Evolutionary conservation across 2,888 invertebrate species (phyloP).

Genomic region (Sesia bembeciformis): DNA sequence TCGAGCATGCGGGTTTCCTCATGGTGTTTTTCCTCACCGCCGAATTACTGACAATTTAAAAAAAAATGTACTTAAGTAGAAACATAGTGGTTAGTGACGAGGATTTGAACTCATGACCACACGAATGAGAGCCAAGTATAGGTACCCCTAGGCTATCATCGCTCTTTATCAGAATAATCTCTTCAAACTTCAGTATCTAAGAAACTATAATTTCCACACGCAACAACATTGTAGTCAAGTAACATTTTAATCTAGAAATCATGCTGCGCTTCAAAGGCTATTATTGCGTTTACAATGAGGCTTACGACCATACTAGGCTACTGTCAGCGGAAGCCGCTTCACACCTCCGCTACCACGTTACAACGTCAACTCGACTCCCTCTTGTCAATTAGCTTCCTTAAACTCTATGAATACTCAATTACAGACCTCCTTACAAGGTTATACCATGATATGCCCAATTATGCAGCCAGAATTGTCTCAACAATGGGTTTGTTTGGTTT

Average conservation of each 20-base stretch:
- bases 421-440: slow-evolving; percentile 25
- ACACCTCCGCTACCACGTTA: slow-evolving; percentile 14
- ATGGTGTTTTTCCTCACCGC: no score
- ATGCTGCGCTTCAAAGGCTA: background rate
- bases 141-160: no score
- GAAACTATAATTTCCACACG: background rate
- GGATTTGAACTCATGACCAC: no score
- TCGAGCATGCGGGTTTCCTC: no score
- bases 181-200: no score
- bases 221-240: slow-evolving; percentile 5
- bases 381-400: slow-evolving; percentile 38
- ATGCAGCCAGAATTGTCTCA: background rate
- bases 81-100: no score
- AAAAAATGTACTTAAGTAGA: no score
- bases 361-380: slow-evolving; percentile 19
- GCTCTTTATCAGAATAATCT: no score
- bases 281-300: slow-evolving; percentile 3
- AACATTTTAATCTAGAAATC: slow-evolving; percentile 7
- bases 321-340: slow-evolving; percentile 10
- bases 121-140: no score
- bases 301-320: slow-evolving; percentile 7
- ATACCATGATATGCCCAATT: slow-evolving; percentile 1
- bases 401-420: slow-evolving; percentile 42
- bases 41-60: no score
- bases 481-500: background rate